These are phyloP conservation scores for Microchrysa polita DNA, from an alignment of 2,888 invertebrate genomes.

Conservation along the genomic window DNA sequence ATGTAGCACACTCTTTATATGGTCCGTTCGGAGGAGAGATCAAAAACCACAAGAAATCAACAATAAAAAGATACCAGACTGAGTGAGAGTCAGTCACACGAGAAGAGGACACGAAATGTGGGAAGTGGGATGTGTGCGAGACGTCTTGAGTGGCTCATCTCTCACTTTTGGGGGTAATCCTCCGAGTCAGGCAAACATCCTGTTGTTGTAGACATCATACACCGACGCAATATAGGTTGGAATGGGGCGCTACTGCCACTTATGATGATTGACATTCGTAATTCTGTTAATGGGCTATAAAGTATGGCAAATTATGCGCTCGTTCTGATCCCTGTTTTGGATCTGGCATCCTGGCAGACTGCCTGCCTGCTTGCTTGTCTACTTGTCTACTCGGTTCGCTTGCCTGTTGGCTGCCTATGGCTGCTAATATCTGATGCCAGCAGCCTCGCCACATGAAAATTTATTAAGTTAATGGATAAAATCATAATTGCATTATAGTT, in stretches of 20 bases:
- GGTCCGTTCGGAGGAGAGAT: slow-evolving; percentile 35
- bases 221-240: slow-evolving; percentile 50
- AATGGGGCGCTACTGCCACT: slow-evolving; percentile 54
- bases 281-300: slow-evolving; percentile 56
- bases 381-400: not conserved
- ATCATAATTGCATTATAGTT: slow-evolving; percentile 52
- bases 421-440: slow-evolving; percentile 47
- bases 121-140: slow-evolving; percentile 46
- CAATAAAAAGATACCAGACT: slow-evolving; percentile 46
- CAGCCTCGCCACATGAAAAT: slow-evolving; percentile 53
- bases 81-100: not conserved
- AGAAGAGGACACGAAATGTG: slow-evolving; percentile 10
- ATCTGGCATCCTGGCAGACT: slow-evolving; percentile 28
- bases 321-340: slow-evolving; percentile 51
- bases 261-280: slow-evolving; percentile 56
- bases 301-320: slow-evolving; percentile 55
- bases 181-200: not conserved
- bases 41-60: slow-evolving; percentile 46
- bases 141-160: slow-evolving; percentile 47
- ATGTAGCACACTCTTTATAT: slow-evolving; percentile 15
- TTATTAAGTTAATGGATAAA: slow-evolving; percentile 55
- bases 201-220: not conserved
- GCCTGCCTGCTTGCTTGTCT: slow-evolving; percentile 15
- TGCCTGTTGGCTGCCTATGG: slow-evolving; percentile 35
- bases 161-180: not conserved